These are phyloP conservation scores for Poecilobothrus nobilitatus DNA, from an alignment of 2,888 invertebrate species.

Conservation along the genomic window DNA sequence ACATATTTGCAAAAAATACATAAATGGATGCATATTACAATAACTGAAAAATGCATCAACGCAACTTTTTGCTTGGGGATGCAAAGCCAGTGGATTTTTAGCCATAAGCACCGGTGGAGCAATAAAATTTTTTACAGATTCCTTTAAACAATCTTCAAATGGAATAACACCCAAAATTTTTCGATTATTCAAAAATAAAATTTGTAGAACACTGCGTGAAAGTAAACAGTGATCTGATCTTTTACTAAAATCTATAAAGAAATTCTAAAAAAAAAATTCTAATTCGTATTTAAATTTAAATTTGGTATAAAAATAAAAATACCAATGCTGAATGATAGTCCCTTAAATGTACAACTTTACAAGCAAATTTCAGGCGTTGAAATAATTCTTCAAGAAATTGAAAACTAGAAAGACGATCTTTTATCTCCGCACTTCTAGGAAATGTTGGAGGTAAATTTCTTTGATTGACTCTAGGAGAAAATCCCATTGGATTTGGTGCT, in stretches of 20 bases:
- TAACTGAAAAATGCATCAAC: constrained; percentile 82
- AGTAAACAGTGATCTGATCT: constrained; percentile 79
- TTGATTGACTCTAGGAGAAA: constrained; percentile 94
- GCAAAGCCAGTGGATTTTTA: constrained; percentile 52
- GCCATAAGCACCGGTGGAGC: constrained; percentile 80
- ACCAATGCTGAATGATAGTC: constrained; percentile 79
- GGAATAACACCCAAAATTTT: constrained; percentile 43
- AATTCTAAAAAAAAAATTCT: constrained; percentile 57
- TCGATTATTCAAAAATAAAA: constrained; percentile 55
- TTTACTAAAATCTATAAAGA: constrained; percentile 87
- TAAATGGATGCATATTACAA: constrained; percentile 73
- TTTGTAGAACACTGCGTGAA: constrained; percentile 81
- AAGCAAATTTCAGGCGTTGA: constrained; percentile 69
- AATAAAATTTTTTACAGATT: constrained; percentile 79
- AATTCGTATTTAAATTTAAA: no score
- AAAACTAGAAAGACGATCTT: constrained; percentile 53
- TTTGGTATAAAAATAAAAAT: background rate
- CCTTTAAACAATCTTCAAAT: constrained; percentile 72
- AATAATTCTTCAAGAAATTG: constrained; percentile 78
- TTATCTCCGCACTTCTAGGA: constrained; percentile 90
- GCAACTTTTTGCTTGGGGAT: constrained; percentile 62
- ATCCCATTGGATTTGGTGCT: constrained; percentile 77
- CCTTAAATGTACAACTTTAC: constrained; percentile 67
- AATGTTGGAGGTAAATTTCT: constrained; percentile 94
- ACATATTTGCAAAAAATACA: constrained; percentile 75